Evolutionary conservation across 2,888 invertebrate species (phyloP), one percentile per base, ranked within the genome.

Genomic region (Chloromyia formosa): DNA sequence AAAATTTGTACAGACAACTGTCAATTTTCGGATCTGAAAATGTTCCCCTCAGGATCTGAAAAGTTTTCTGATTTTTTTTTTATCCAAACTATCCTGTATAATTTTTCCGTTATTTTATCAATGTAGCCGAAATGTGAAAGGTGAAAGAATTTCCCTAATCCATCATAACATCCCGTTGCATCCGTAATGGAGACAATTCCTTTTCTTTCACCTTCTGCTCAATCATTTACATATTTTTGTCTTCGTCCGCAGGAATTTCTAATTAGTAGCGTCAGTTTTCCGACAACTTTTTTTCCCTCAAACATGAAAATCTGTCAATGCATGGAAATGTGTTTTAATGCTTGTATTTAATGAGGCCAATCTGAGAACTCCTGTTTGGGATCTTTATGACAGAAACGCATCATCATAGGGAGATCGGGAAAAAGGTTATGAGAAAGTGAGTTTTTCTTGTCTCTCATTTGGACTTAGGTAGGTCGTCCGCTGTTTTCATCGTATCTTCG

Each of bases 261-360:
- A 56, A 56, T 56, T 56, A 56, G 56, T 20, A 7, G 14, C 56
- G 20, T 56, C 56, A 56, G 22, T 56, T 56, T 56, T 18, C 56
- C 18, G 14, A 53, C 20, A 56, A 56, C 56, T 22, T 20, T 56
- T 56, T 56, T 56, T 56, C 18, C 20, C 22, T 10, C 56, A 1
- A 53, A 16, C n/a, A 53, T 22, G 56, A 56, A 56, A 53, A 56
- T 18, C 1, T 56, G 56, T 56, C 56, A 56, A 56, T 0, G 16
- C 16, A 16, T 18, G 14, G 16, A 20, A 56, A 56, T 18, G 20
- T 20, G 56, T 56, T 18, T 56, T 56, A 56, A 49, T 35, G 27
- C 53, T 14, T 53, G n/a, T 10, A 18, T 56, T 56, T 56, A 56
- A 56, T 56, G 56, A 56, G 56, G 20, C 56, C 56, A 22, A n/a